Evolutionary conservation across 2,113 vertebrate species (phyloP).

Genomic region (Phylloscopus trochiloides): DNA sequence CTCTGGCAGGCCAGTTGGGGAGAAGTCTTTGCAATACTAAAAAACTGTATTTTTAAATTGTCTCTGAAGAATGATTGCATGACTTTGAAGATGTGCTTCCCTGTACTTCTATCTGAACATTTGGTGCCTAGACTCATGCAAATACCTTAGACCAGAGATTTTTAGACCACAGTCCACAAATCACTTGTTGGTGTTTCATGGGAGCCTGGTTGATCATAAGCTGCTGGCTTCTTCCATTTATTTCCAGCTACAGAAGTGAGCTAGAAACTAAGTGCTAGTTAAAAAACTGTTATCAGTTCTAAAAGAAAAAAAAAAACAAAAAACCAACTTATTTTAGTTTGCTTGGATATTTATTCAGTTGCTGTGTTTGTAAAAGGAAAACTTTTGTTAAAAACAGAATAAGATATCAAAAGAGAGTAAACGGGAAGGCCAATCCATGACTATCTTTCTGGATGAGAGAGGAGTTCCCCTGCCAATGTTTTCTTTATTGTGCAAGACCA

Average conservation of each 20-base stretch:
- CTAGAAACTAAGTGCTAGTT: background rate
- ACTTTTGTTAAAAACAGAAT: background rate
- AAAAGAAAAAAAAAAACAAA: background rate
- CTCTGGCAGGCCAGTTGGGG: background rate
- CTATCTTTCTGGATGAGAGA: background rate
- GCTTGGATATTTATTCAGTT: background rate
- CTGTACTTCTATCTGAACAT: conserved; percentile 32
- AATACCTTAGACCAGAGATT: background rate
- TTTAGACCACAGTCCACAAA: background rate
- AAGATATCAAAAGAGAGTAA: background rate
- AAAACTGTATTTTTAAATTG: conserved; percentile 3
- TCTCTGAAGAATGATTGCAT: background rate
- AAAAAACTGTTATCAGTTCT: background rate
- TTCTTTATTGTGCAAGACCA: background rate
- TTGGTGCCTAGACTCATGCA: conserved; percentile 23
- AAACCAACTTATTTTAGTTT: background rate
- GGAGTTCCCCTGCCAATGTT: background rate
- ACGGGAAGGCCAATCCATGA: background rate
- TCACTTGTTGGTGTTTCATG: background rate
- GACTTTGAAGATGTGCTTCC: conserved; percentile 37
- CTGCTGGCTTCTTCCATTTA: background rate
- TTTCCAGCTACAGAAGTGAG: background rate
- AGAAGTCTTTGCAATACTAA: conserved; percentile 13
- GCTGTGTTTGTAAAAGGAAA: background rate
- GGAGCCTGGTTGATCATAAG: background rate